phyloP scores from a whole-genome alignment of 2,888 invertebrate genomes.

The Maniola hyperantus region DNA sequence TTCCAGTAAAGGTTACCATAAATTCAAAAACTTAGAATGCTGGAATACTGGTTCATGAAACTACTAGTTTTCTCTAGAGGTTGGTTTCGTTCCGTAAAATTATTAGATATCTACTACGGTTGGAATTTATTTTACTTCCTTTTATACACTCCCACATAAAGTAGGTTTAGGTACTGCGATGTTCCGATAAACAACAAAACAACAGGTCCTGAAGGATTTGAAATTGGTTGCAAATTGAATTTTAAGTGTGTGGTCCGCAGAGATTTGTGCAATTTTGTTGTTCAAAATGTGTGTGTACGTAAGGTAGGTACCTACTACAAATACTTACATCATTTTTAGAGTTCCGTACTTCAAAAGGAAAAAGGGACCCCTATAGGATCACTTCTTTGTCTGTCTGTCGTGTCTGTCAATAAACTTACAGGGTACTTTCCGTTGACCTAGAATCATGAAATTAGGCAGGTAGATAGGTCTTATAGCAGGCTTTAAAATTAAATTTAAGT shows the following conservation, averaged over 20 bases:
- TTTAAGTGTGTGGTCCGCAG: constrained; percentile 1
- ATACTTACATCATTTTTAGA: neutral
- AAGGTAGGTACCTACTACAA: neutral
- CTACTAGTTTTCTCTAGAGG: neutral
- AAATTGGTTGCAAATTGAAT: constrained; percentile 1
- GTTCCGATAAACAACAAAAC: neutral
- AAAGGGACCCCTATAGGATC: too few species aligned
- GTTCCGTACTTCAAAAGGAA: too few species aligned
- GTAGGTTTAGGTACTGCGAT: neutral
- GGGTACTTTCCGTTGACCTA: too few species aligned
- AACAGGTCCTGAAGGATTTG: constrained; percentile 2
- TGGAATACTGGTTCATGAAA: neutral
- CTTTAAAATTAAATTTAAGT: too few species aligned
- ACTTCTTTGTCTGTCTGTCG: too few species aligned
- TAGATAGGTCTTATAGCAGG: too few species aligned
- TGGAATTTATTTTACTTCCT: constrained; percentile 16
- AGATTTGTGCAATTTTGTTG: neutral
- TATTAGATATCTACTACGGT: constrained; percentile 20
- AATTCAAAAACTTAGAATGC: neutral
- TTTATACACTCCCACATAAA: constrained; percentile 6
- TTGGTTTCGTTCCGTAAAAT: constrained; percentile 4
- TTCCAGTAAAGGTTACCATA: neutral
- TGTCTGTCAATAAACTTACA: too few species aligned
- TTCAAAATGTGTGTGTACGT: neutral
- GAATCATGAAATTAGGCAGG: too few species aligned